Evolutionary conservation across 2,888 invertebrate genomes (phyloP), one percentile per base, ranked within the genome.

Genomic region (Trissonchulus latispiculum): DNA sequence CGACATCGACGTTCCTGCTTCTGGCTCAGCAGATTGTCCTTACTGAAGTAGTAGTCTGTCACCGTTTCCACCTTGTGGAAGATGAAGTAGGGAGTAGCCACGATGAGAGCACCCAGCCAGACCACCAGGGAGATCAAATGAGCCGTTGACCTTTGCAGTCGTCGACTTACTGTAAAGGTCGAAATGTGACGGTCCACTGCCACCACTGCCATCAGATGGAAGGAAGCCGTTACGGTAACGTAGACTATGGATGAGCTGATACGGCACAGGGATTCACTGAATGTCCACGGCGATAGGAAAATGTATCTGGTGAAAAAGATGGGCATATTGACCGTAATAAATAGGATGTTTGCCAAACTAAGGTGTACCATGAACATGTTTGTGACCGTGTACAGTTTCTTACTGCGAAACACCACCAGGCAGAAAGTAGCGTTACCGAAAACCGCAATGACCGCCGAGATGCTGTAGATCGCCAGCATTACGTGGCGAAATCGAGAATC

Each of bases 221-320:
- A 68, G 31, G 69, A 68, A 8, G 69, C 69, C 3, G 69, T 68
- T n/a, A 68, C 69, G n/a, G 69, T 68, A n/a, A 68, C 28, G 33
- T 68, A 68, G 28, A 33, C 69, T 35, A 68, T 36, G 28, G 69
- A 68, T 33, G 69, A 68, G 36, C 33, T 36, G 18, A 68, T 2
- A n/a, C 36, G 33, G n/a, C 69, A 68, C n/a, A 68, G 31, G 3
- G 3, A 3, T 35, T 36, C 35, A 15, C 69, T 36, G 33, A 35
- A 33, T 15, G 2, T 23, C 69, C 69, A 68, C 2, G 33, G 35
- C 28, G 35, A 2, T 23, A 3, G 33, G 28, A 68, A 23, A 33
- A 68, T 68, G n/a, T 68, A 36, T 8, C 36, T 32, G 3, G 69
- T 68, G 8, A 68, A 31, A 68, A 68, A 68, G 3, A 33, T 68